phyloP scores from a whole-genome alignment of 2,797 vertebrate species.

The Xenentodon cancila region DNA sequence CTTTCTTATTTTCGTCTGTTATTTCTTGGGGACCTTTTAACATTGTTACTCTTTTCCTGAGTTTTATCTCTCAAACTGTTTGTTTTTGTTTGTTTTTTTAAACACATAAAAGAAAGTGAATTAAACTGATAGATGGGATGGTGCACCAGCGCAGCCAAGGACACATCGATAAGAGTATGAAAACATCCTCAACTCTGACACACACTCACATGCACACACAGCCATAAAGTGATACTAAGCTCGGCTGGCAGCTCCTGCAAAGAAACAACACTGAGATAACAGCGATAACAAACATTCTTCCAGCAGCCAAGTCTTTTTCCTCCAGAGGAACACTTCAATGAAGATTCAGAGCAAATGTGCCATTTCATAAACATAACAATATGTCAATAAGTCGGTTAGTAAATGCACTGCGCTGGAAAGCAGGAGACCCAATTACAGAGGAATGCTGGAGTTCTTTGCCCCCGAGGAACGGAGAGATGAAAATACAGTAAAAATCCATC shows the following conservation, averaged over 20 bases:
- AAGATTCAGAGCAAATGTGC: constrained; percentile 72
- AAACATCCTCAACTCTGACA: constrained; percentile 69
- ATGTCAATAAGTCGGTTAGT: constrained; percentile 65
- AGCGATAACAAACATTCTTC: constrained; percentile 79
- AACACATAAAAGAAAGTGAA: constrained; percentile 66
- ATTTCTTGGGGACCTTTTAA: constrained; percentile 9
- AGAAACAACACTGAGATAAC: constrained; percentile 79
- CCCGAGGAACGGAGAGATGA: constrained; percentile 55
- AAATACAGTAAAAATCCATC: constrained; percentile 51
- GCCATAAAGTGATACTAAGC: constrained; percentile 69
- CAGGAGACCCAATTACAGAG: constrained; percentile 72
- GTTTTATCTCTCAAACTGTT: constrained; percentile 23
- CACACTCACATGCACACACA: constrained; percentile 34
- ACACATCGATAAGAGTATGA: constrained; percentile 71
- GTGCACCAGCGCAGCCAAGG: constrained; percentile 72
- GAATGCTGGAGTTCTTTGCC: constrained; percentile 63
- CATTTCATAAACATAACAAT: constrained; percentile 77
- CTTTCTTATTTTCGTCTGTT: not conserved
- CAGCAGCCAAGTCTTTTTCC: constrained; percentile 72
- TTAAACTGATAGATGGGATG: constrained; percentile 58
- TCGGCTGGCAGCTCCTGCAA: constrained; percentile 77
- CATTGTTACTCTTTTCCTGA: constrained; percentile 14
- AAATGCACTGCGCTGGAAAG: constrained; percentile 51
- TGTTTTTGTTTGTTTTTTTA: constrained; percentile 31
- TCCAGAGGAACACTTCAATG: constrained; percentile 79